phyloP scores from a whole-genome alignment of 2,113 vertebrate species.

The Paracanthobrama guichenoti region DNA sequence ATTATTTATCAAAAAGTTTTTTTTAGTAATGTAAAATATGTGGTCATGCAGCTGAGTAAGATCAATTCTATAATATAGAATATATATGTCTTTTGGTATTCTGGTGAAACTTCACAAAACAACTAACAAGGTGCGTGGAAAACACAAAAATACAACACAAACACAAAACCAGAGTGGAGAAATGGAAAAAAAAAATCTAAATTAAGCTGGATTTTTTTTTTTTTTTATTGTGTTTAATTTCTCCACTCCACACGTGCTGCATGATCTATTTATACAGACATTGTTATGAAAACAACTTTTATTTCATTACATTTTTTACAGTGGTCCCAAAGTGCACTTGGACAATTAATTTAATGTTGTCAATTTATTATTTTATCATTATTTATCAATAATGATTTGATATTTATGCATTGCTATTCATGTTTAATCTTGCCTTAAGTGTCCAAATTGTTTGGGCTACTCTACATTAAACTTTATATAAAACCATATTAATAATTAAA shows the following conservation, averaged over 20 bases:
- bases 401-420: not conserved
- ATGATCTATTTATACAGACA: not conserved
- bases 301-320: not conserved
- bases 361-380: not conserved
- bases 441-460: not conserved
- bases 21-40: not conserved
- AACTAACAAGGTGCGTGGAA: not conserved
- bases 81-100: not conserved
- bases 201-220: too few relatives aligned
- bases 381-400: not conserved
- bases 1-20: not conserved
- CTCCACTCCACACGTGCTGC: too few relatives aligned
- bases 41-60: not conserved
- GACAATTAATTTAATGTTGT: not conserved
- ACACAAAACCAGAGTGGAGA: too few relatives aligned
- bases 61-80: too few relatives aligned
- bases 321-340: not conserved
- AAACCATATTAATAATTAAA: conserved; percentile 1
- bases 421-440: not conserved
- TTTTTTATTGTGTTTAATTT: too few relatives aligned
- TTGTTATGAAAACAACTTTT: not conserved
- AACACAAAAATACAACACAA: not conserved
- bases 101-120: not conserved
- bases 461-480: not conserved
- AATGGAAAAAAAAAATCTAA: too few relatives aligned